Percentiles rank a stretch among this genome's conserved stretches.
Evolutionary conservation across 1,140 invertebrate species (phyloP).

Genomic region (Schmidtea mediterranea): DNA sequence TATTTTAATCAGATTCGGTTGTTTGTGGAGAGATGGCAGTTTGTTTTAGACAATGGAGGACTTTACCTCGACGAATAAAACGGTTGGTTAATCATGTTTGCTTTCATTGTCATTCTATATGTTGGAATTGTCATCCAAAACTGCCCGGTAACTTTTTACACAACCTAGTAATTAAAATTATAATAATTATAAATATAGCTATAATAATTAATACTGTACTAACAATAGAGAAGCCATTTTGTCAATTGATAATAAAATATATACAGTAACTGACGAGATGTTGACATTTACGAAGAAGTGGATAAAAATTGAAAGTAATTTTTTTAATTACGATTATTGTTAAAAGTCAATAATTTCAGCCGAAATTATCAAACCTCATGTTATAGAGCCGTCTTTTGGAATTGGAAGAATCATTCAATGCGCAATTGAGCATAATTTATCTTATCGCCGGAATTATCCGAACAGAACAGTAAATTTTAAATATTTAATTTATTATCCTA

Average conservation of each 20-base stretch:
- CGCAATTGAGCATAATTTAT: slow-evolving; percentile 81
- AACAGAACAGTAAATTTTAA: slow-evolving; percentile 47
- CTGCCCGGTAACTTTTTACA: too few species aligned
- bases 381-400: slow-evolving; percentile 95
- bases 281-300: not conserved
- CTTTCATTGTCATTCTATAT: too few species aligned
- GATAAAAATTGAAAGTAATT: not conserved
- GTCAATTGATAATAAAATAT: not conserved
- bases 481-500: too few species aligned
- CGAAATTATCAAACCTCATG: slow-evolving; percentile 79
- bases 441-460: slow-evolving; percentile 61
- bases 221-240: not conserved
- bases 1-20: too few species aligned
- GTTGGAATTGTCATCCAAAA: too few species aligned
- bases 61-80: too few species aligned
- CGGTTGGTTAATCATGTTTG: too few species aligned
- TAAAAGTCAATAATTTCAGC: slow-evolving; percentile 29
- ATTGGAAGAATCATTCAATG: slow-evolving; percentile 86
- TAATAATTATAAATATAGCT: too few species aligned
- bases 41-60: too few species aligned
- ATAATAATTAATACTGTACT: too few species aligned
- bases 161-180: slow-evolving; percentile 30
- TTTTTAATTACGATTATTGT: too few species aligned
- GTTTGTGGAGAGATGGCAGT: too few species aligned
- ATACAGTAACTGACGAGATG: not conserved